A percentile compares a stretch with the other conserved stretches of the same genome.
phyloP scores from a whole-genome alignment of 2,113 vertebrate species.

The Scartelaos histophorus region DNA sequence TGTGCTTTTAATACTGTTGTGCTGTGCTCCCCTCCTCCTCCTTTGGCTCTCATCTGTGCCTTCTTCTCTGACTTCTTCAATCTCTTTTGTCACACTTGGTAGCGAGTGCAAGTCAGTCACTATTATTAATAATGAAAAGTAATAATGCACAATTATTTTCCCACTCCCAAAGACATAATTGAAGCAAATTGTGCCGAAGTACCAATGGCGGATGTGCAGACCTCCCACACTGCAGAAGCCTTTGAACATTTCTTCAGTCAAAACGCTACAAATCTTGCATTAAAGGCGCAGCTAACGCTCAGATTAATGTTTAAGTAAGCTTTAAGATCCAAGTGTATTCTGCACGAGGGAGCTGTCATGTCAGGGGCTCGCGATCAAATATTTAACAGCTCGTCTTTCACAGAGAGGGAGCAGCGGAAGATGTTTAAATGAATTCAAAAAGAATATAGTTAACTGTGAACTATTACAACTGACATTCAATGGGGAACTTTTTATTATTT shows the following conservation, averaged over 20 bases:
- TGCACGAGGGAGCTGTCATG: conserved; percentile 40
- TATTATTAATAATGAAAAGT: not conserved
- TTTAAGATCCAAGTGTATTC: conserved; percentile 37
- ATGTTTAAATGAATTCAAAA: conserved; percentile 2
- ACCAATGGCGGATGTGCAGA: not conserved
- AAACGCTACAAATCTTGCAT: conserved; percentile 2
- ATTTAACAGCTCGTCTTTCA: conserved; percentile 44
- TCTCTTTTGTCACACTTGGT: not conserved
- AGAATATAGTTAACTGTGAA: not conserved
- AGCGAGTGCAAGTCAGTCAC: not conserved
- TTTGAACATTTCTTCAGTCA: conserved; percentile 1
- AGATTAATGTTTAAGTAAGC: conserved; percentile 33
- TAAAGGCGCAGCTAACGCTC: conserved; percentile 27
- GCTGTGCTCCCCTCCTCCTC: conserved; percentile 24
- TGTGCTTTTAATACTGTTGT: conserved; percentile 24
- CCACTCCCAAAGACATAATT: conserved; percentile 1
- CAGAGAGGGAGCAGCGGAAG: conserved; percentile 10
- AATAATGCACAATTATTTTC: conserved; percentile 4
- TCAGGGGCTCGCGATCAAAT: conserved; percentile 47
- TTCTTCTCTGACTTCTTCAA: not conserved
- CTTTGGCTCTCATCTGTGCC: conserved; percentile 20
- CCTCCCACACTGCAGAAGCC: conserved; percentile 1
- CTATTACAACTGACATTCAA: not conserved
- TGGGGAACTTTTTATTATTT: not conserved
- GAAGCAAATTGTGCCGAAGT: conserved; percentile 9